Base-by-base conservation (phyloP, 2,888 invertebrate species). In the Callyntrura sp. region DNA sequence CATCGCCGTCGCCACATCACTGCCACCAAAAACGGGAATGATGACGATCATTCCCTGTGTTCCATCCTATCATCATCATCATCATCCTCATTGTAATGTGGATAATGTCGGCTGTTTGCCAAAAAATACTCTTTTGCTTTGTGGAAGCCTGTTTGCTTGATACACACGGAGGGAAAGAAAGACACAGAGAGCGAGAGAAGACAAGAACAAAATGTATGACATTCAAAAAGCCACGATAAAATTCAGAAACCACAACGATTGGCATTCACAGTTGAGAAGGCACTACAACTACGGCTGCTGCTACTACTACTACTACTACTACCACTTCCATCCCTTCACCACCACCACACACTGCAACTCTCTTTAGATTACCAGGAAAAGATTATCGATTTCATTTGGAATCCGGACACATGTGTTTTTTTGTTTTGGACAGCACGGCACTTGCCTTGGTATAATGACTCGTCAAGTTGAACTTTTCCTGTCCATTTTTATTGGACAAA, bases 241-340 rank as follows among this genome's bases (percentile, higher is more conserved):
- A 88, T 88, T 88, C 88, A 88, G 83, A 82, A 88, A 83, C 88
- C 88, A 88, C 87, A 87, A 87, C 89, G 89, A 89, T 85, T 89
- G 89, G 89, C 89, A 89, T 89, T 89, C 89, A 89, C 89, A 84
- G 84, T 89, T 85, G 89, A 89, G 89, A 65, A 76, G 79, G 68
- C 79, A 84, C 11, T 60, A 17, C n/a, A 51, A 78, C 8, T 48
- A 11, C 48, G 5, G 5, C 48, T 48, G 48, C 48, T 48, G 48
- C 48, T 60, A 23, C 2, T 20, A 60, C 23, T 2, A 17, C 5
- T 6, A 17, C 5, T 57, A 57, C 14, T 20, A 57, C 57, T 25
- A 20, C n/a, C 20, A 14, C 20, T 1, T 20, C 20, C n/a, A n/a
- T n/a, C n/a, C 11, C 20, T 25, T 9, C n/a, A n/a, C 23, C 25